Evolutionary conservation across 2,113 vertebrate species (phyloP).

Genomic region (Datnioides undecimradiatus): DNA sequence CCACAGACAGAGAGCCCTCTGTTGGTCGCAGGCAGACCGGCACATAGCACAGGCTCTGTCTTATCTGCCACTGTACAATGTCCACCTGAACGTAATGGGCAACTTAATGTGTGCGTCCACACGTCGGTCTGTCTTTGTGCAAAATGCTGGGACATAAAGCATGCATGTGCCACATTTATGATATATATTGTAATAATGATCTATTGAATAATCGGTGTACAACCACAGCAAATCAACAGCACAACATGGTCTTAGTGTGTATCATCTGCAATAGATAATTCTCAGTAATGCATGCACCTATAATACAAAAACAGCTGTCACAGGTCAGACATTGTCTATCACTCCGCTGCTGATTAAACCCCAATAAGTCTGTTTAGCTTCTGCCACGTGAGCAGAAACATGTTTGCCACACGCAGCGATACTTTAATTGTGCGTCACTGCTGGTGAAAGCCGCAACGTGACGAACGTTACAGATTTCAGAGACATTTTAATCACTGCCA

Average conservation of each 20-base stretch:
- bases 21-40: slow-evolving; percentile 28
- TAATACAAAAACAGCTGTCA: neutral
- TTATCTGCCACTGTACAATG: neutral
- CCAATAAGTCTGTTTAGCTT: neutral
- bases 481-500: neutral
- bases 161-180: neutral
- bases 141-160: no score
- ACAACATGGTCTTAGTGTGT: neutral
- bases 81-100: neutral
- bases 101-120: neutral
- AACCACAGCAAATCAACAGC: neutral
- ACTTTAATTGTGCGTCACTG: neutral
- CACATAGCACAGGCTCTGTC: neutral
- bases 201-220: neutral
- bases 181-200: neutral
- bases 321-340: neutral
- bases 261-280: neutral
- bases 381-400: neutral
- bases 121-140: no score
- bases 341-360: neutral
- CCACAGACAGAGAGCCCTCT: slow-evolving; percentile 27
- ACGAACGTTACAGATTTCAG: neutral
- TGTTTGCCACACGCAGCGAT: neutral
- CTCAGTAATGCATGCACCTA: neutral
- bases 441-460: neutral